A percentile compares a stretch with the other conserved stretches of the same genome.
Conservation (phyloP, 37 sponge, comb jelly and placozoan species). For the Ianthella basta region DNA sequence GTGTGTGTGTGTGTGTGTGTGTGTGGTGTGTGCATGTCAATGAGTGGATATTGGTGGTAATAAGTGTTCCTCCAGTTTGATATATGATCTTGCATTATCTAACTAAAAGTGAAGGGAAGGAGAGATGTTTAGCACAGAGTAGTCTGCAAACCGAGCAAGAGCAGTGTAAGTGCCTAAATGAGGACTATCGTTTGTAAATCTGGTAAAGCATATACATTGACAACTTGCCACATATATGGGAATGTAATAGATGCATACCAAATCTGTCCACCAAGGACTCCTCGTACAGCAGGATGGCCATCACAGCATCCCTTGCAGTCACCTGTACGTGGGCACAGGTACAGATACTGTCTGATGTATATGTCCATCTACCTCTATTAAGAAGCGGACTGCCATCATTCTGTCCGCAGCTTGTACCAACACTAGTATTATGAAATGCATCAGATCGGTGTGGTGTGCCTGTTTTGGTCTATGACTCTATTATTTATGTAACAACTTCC, state of each 20-base stretch:
- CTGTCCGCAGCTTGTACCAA: too few relatives aligned
- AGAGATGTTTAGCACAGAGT: slow-evolving; percentile 56
- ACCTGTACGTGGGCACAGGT: slow-evolving; percentile 35
- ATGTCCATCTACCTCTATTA: not conserved
- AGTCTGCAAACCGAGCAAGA: slow-evolving; percentile 17
- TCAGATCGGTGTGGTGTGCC: too few relatives aligned
- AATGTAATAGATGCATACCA: slow-evolving; percentile 29
- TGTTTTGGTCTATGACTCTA: too few relatives aligned
- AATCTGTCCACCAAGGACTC: slow-evolving; percentile 54
- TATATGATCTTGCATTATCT: slow-evolving; percentile 30
- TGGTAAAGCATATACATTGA: too few relatives aligned
- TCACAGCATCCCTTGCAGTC: slow-evolving; percentile 47
- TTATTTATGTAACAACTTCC: too few relatives aligned
- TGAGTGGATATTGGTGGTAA: too few relatives aligned
- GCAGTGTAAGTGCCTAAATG: too few relatives aligned
- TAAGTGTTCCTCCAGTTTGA: slow-evolving; percentile 36
- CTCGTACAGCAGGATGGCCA: slow-evolving; percentile 66
- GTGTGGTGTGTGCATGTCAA: too few relatives aligned
- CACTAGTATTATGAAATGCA: too few relatives aligned
- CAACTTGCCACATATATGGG: too few relatives aligned
- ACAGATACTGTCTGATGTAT: not conserved
- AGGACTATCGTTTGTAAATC: too few relatives aligned
- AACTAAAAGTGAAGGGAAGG: slow-evolving; percentile 47
- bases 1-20: too few relatives aligned
- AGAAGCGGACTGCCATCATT: not conserved